These are phyloP conservation scores for Xylota segnis DNA, from an alignment of 2,888 invertebrate species.

Conservation along the genomic window DNA sequence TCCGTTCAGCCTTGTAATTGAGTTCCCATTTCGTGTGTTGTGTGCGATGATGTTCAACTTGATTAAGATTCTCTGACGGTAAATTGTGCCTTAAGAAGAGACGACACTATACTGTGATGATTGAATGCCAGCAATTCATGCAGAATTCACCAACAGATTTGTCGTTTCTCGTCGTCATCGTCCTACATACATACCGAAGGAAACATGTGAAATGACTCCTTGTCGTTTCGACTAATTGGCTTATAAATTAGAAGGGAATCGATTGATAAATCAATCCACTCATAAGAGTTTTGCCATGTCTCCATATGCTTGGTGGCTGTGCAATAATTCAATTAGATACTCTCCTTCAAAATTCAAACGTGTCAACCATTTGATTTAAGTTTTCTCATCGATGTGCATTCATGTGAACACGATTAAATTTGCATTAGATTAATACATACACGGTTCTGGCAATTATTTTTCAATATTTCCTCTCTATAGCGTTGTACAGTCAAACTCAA, in stretches of 20 bases:
- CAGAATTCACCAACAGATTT: conserved; percentile 30
- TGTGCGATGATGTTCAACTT: conserved; percentile 73
- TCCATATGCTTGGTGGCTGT: conserved; percentile 37
- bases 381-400: conserved; percentile 65
- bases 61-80: conserved; percentile 67
- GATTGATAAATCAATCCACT: conserved; percentile 75
- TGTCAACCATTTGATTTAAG: conserved; percentile 46
- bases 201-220: conserved; percentile 53
- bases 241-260: conserved; percentile 77
- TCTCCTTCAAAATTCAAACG: conserved; percentile 24
- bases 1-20: conserved; percentile 84
- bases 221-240: conserved; percentile 72
- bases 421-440: conserved; percentile 62
- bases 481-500: no score
- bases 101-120: conserved; percentile 58
- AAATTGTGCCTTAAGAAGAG: conserved; percentile 52
- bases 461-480: conserved; percentile 51
- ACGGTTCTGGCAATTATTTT: conserved; percentile 66
- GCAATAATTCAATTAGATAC: conserved; percentile 66
- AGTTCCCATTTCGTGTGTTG: conserved; percentile 78
- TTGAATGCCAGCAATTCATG: conserved; percentile 70
- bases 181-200: neutral
- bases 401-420: conserved; percentile 49
- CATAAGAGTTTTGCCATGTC: conserved; percentile 13
- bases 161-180: neutral